phyloP scores from a whole-genome alignment of 2,888 invertebrate species.

The Cosmia trapezina region DNA sequence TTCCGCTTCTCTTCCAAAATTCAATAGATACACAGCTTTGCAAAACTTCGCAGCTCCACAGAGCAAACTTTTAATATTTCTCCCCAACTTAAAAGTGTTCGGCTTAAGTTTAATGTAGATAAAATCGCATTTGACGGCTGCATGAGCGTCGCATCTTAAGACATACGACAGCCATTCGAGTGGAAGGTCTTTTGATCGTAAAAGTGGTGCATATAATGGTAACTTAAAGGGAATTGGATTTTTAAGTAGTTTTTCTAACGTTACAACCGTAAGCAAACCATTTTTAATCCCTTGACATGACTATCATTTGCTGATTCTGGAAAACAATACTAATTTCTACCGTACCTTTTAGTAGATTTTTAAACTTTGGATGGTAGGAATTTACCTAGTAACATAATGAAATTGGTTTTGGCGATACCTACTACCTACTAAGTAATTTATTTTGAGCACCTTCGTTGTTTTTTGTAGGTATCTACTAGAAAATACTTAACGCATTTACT shows the following conservation, averaged over 20 bases:
- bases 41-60: conserved; percentile 32
- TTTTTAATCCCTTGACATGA: background rate
- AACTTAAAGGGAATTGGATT: conserved; percentile 25
- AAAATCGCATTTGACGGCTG: conserved; percentile 58
- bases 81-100: conserved; percentile 53
- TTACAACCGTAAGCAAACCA: background rate
- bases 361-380: background rate
- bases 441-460: too few species aligned
- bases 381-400: background rate
- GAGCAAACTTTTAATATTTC: conserved; percentile 54
- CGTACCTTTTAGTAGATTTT: background rate
- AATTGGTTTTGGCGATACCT: background rate
- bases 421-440: too few species aligned
- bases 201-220: conserved; percentile 28
- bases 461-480: too few species aligned
- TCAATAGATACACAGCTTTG: conserved; percentile 56
- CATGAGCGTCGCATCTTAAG: conserved; percentile 38
- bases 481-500: too few species aligned
- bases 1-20: conserved; percentile 54
- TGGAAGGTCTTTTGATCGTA: conserved; percentile 25
- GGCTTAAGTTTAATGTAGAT: conserved; percentile 51
- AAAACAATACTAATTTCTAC: background rate
- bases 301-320: background rate
- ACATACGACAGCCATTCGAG: conserved; percentile 31
- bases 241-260: conserved; percentile 16